Evolutionary conservation across 2,113 vertebrate genomes (phyloP), one percentile per base, ranked within the genome.

Genomic region (Neodon shergylaensis): DNA sequence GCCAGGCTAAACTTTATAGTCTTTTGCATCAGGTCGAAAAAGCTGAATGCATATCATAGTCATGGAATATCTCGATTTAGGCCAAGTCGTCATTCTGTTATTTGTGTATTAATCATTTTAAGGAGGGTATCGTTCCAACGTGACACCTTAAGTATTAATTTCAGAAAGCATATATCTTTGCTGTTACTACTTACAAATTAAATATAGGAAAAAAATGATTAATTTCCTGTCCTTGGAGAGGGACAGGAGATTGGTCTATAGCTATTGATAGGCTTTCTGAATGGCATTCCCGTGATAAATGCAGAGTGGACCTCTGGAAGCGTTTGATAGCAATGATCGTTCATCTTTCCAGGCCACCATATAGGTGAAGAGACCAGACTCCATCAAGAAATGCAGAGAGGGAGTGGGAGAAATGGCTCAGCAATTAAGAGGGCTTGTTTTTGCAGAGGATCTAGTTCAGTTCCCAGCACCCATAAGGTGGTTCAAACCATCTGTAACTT

Each of bases 11-110:
- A 54, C 19, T 87, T 85, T 92, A 4, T 17, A 87, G 54, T 84
- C 58, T 92, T 92, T 86, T 82, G 31, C 68, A 78, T 44, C 44
- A 91, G 61, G 39, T 68, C 49, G 61, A 52, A 77, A 95, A 90
- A 88, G 47, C 42, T 81, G n/a, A n/a, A 54, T 44, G 2, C 47
- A 68, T 74, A 78, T 94, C n/a, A 33, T 12, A 74, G 39, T 58
- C 83, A 74, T 3, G 88, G 54, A 52, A 88, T 83, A 79, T 52
- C 44, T 92, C 49, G 58, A 36, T 88, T 84, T 72, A 78, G 58
- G 86, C 7, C 70, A 94, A 87, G 54, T 21, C 8, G 44, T 65
- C 72, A 92, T 92, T 95, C 79, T 82, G 54, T 8, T 39, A 1
- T n/a, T 5, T 44, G 39, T 74, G 39, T 76, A 42, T 66, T 90